Conservation (phyloP, 2,888 invertebrate species). For the Minunthozetes semirufus region DNA sequence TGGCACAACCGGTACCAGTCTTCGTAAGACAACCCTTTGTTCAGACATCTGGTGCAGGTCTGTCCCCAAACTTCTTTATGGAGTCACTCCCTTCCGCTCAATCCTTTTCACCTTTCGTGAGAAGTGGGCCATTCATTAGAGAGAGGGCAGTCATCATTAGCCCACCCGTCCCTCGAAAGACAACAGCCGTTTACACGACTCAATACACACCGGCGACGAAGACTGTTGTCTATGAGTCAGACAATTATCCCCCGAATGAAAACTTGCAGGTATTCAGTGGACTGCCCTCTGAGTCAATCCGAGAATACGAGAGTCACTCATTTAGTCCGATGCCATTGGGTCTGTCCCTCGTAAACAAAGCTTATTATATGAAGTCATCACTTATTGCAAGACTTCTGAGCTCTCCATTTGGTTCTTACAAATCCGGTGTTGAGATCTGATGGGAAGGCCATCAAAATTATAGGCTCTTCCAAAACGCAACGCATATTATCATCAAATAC, state of each 20-base stretch:
- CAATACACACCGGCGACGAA: constrained; percentile 31
- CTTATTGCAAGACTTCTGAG: background rate
- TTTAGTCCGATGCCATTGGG: background rate
- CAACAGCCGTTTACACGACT: constrained; percentile 28
- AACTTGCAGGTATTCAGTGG: background rate
- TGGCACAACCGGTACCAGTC: too few relatives aligned
- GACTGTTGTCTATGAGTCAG: constrained; percentile 32
- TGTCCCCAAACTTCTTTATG: background rate
- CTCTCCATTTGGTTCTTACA: background rate
- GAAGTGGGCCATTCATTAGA: background rate
- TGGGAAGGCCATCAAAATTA: too few relatives aligned
- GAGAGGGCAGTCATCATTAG: background rate
- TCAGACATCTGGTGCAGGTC: background rate
- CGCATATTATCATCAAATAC: too few relatives aligned
- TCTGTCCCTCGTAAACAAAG: background rate
- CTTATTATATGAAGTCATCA: background rate
- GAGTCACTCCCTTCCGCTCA: background rate
- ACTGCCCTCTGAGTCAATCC: background rate
- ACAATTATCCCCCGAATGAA: background rate
- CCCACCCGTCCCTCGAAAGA: constrained; percentile 20
- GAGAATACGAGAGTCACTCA: too few relatives aligned
- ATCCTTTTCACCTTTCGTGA: background rate
- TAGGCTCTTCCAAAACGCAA: too few relatives aligned
- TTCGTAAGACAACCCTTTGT: background rate
- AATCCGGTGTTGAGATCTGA: background rate